phyloP scores from a whole-genome alignment of 2,888 invertebrate genomes.

The Uropetala carovei region DNA sequence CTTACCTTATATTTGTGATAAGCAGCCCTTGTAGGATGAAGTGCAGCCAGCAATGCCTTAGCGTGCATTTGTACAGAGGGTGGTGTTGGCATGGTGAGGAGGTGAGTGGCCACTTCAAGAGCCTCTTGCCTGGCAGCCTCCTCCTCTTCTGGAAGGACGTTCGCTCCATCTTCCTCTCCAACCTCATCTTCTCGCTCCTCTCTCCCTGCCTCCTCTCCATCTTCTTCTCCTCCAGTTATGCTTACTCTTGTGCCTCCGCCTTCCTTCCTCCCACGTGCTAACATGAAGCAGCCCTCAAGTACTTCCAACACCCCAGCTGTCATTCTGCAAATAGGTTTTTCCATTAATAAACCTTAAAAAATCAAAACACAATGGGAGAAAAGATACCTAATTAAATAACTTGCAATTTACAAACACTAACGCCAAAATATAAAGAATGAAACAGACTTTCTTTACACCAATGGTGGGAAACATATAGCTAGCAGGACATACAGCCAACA shows the following conservation, averaged over 20 bases:
- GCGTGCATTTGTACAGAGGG: slow-evolving; percentile 85
- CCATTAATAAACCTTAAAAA: too few species aligned
- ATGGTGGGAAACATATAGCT: too few species aligned
- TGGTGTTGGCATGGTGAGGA: slow-evolving; percentile 84
- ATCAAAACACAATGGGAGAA: not conserved
- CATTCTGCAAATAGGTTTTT: slow-evolving; percentile 76
- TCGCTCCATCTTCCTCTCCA: slow-evolving; percentile 2
- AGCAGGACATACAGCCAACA: too few species aligned
- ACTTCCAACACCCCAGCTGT: slow-evolving; percentile 84
- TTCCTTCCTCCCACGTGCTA: slow-evolving; percentile 70
- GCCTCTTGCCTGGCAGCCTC: slow-evolving; percentile 77
- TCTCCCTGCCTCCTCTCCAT: slow-evolving; percentile 30
- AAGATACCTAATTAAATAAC: not conserved
- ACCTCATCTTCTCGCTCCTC: slow-evolving; percentile 34
- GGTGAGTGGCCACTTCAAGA: slow-evolving; percentile 81
- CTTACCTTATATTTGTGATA: slow-evolving; percentile 92
- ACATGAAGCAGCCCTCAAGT: slow-evolving; percentile 83
- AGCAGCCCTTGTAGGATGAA: slow-evolving; percentile 83
- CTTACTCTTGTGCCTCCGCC: not conserved
- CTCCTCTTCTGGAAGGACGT: slow-evolving; percentile 69
- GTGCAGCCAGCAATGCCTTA: slow-evolving; percentile 88
- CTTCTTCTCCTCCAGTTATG: not conserved
- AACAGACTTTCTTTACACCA: too few species aligned
- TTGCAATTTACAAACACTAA: too few species aligned
- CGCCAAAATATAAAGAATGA: too few species aligned